phyloP scores from a whole-genome alignment of 2,113 vertebrate genomes.

The Scatophagus argus region DNA sequence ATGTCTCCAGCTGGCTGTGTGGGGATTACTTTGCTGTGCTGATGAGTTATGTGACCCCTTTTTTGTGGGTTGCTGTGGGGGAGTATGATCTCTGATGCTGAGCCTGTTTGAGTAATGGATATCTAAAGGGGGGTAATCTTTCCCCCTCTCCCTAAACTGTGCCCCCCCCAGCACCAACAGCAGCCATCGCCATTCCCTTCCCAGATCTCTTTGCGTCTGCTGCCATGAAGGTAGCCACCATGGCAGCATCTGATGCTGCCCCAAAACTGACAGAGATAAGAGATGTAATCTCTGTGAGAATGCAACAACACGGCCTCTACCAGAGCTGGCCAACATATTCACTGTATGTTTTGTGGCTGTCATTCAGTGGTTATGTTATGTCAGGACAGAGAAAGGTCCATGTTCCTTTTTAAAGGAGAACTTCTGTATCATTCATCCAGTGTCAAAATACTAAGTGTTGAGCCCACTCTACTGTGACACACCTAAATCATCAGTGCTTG shows the following conservation, averaged over 20 bases:
- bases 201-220: slow-evolving; percentile 69
- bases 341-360: background rate
- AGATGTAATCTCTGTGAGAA: slow-evolving; percentile 28
- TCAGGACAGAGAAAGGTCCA: background rate
- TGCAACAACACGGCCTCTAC: background rate
- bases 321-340: background rate
- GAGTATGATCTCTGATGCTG: slow-evolving; percentile 23
- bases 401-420: background rate
- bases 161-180: slow-evolving; percentile 54
- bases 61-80: slow-evolving; percentile 46
- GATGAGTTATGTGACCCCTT: slow-evolving; percentile 61
- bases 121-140: slow-evolving; percentile 63
- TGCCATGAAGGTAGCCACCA: slow-evolving; percentile 42
- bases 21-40: slow-evolving; percentile 53
- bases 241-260: slow-evolving; percentile 30
- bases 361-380: background rate
- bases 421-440: background rate
- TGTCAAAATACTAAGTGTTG: background rate
- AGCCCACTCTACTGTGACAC: background rate
- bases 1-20: background rate
- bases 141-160: slow-evolving; percentile 60
- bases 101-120: slow-evolving; percentile 58
- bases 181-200: slow-evolving; percentile 42
- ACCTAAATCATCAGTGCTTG: background rate
- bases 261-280: background rate